Evolutionary conservation across 1,140 invertebrate species (phyloP), one percentile per base, ranked within the genome.

Genomic region (Holcopasites calliopsidis): DNA sequence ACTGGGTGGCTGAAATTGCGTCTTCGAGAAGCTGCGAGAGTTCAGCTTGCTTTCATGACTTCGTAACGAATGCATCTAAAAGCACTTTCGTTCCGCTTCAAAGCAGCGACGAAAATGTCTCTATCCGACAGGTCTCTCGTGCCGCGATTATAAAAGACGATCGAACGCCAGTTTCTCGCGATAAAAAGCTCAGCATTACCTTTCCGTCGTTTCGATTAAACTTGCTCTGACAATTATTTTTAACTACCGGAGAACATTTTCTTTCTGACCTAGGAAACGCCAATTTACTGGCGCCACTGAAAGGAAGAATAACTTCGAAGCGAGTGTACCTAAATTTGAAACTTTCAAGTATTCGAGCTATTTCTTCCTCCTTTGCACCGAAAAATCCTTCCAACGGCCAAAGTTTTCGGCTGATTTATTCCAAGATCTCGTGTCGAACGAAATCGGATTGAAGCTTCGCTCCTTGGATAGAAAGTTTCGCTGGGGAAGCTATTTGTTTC

Each of bases 1-100:
- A 44, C 21, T 6, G 23, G 42, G 33, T 11, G 28, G 5, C 40
- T 57, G 38, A 76, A 70, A 75, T 42, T 78, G 70, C 44, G 28
- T 75, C 60, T 31, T 61, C 8, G 33, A 28, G 33, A 35, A 10
- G n/a, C 31, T 4, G 28, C 13, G 16, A 28, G 18, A 54, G 35
- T 47, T 13, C 1, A 33, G 42, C 44, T 1, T 21, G 35, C 38
- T 74, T 61, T 57, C 57, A 66, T 33, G 54, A 35, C 54, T 50
- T 31, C 21, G 58, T 38, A 31, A 57, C 69, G 42, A 79, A 26
- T 23, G 44, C 52, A 28, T 57, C 31, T 31, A 23, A 38, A 47
- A 31, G 8, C 35, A 47, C 33, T 44, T 18, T 70, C 13, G 35
- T 68, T 31, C 58, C 44, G n/a, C 54, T 54, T 54, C 60, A 66